These are phyloP conservation scores for Gymnothorax javanicus DNA, from an alignment of 2,797 vertebrate species.

Conservation along the genomic window DNA sequence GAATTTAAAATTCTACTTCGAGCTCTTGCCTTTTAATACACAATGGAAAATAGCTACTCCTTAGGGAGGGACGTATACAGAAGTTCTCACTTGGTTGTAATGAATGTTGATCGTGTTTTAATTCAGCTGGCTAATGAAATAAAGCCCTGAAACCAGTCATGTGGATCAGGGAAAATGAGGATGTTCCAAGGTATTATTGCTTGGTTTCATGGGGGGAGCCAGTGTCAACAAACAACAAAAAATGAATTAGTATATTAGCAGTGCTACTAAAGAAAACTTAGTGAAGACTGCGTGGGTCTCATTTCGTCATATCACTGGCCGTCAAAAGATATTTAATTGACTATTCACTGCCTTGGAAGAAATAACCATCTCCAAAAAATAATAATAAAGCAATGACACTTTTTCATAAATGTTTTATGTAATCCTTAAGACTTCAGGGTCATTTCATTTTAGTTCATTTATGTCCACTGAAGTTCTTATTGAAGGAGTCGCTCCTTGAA, in stretches of 20 bases:
- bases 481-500: background rate
- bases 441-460: background rate
- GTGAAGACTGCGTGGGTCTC: background rate
- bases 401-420: background rate
- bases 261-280: background rate
- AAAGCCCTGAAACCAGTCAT: background rate
- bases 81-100: background rate
- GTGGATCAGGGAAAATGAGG: background rate
- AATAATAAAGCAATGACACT: background rate
- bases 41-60: background rate
- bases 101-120: slow-evolving; percentile 1
- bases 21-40: slow-evolving; percentile 11
- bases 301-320: background rate
- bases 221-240: background rate
- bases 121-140: slow-evolving; percentile 20
- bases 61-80: background rate
- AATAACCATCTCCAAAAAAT: background rate
- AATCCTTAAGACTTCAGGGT: background rate
- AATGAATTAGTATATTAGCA: background rate
- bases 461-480: background rate
- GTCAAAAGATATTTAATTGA: background rate
- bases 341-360: background rate
- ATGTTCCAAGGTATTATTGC: background rate
- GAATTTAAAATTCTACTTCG: background rate
- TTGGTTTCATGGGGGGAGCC: background rate